Base-by-base conservation (phyloP, 2,888 invertebrate genomes). In the Hyposoter dolosus region DNA sequence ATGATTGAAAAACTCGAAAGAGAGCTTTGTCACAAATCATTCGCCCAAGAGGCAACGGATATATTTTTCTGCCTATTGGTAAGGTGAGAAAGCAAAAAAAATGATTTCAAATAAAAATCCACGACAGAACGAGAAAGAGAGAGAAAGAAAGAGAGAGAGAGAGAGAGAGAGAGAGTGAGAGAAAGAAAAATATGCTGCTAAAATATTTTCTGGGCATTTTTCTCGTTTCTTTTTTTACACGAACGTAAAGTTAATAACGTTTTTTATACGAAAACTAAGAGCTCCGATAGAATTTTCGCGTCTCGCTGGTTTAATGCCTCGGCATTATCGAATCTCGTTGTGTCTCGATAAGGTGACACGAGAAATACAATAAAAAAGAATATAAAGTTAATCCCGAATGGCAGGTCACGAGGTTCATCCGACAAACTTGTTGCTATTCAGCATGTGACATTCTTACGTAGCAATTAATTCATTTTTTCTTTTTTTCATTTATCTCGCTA, bases 11-110 rank as follows among this genome's bases (percentile, higher is more conserved):
- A 68, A 40, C 32, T 17, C 9, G 15, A 10, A 19, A 19, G 4
- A 32, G 15, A 66, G 19, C 50, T 50, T 10, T 5, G 12, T 60
- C 23, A 69, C 4, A 3, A 69, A 69, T 65, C 76, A 47, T 19
- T 53, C 45, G 68, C 60, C 74, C 69, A 74, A 76, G 81, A 79
- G 77, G 86, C 86, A 83, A 89, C 86, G 87, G 80, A 90, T 90
- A 91, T 91, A 92, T 92, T 91, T 92, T 92, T 92, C 90, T 90
- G 91, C 88, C 90, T 88, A 85, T 91, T 88, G 89, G 88, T 86
- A 83, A 77, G 87, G 85, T 90, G 87, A 88, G 86, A 88, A 85
- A 88, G 83, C 60, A 68, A 72, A 69, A 56, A 28, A 28, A 28
- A 60, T 4, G 19, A 60, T 60, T 60, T 77, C 82, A 65, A 60